Evolutionary conservation across 2,888 invertebrate species (phyloP).

Genomic region (Oxytorus armatus): DNA sequence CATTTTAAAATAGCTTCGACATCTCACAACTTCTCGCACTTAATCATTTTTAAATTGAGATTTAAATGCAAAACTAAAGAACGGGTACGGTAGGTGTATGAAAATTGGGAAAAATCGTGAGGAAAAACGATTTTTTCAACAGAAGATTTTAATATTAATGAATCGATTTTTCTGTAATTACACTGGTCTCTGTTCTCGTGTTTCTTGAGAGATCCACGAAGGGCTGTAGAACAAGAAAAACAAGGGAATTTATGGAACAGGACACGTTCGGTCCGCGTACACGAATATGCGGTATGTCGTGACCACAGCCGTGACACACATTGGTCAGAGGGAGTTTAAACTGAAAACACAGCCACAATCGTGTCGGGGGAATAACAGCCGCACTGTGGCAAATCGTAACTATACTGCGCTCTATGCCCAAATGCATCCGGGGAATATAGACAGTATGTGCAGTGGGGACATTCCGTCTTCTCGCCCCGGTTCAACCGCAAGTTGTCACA

Average conservation of each 20-base stretch:
- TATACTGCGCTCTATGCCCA: constrained; percentile 5
- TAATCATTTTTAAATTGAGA: too few species aligned
- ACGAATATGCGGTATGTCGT: constrained; percentile 21
- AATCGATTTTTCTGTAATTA: too few species aligned
- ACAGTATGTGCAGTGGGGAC: constrained; percentile 25
- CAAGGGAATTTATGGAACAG: background rate
- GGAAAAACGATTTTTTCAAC: too few species aligned
- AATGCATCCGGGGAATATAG: constrained; percentile 30
- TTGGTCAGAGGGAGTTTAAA: constrained; percentile 41
- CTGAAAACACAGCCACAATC: constrained; percentile 42
- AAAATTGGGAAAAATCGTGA: too few species aligned
- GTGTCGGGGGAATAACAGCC: constrained; percentile 45
- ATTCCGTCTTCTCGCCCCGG: constrained; percentile 51
- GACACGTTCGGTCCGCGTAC: constrained; percentile 6
- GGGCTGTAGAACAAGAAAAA: too few species aligned
- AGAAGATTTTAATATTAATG: too few species aligned
- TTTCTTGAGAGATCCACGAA: too few species aligned
- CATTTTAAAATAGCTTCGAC: too few species aligned
- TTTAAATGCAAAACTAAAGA: too few species aligned
- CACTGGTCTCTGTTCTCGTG: too few species aligned
- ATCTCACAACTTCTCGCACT: too few species aligned
- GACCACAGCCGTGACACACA: constrained; percentile 28
- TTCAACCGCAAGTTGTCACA: constrained; percentile 49
- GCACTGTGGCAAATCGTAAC: constrained; percentile 35
- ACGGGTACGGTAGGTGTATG: too few species aligned